Evolutionary conservation across 2,797 vertebrate genomes (phyloP), one percentile per base, ranked within the genome.

Genomic region (Sebastes matsubarae): DNA sequence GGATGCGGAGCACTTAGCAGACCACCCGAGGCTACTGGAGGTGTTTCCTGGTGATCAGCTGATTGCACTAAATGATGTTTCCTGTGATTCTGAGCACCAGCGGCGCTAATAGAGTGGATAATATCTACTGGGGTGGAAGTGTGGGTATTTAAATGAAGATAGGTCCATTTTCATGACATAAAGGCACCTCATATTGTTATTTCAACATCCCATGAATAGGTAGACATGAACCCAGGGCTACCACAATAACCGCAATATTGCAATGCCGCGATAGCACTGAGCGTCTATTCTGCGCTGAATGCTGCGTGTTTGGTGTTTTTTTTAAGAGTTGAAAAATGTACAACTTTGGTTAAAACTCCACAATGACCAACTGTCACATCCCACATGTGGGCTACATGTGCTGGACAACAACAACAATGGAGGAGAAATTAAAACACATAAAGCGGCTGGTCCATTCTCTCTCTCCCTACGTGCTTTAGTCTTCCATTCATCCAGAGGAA

Each of bases 31-130:
- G 79, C 81, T 58, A 6, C 5, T 32, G 68, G 38, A 78, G 67
- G 76, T 77, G 75, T 79, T 86, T 88, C 76, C 61, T 58, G n/a
- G 38, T 83, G 75, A 73, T 66, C 72, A 61, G 64, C 52, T 89
- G 79, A 82, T 85, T 68, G 76, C 66, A 54, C 50, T 72, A 68
- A 82, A 83, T 77, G 54, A 76, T 11, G 46, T 50, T 8, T 32
- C 38, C n/a, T 14, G 1, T 65, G 54, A 67, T 65, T 75, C 24
- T 32, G 20, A 69, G 59, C 64, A 34, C 32, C 36, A 34, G 55
- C 46, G 2, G 60, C 16, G 71, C 46, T 82, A 72, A 73, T 30
- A 42, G 5, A 73, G 20, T 24, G 20, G 65, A 76, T 60, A 22
- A 24, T 70, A n/a, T 38, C 32, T 57, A 61, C 18, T 54, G 25